Evolutionary conservation across 2,113 vertebrate genomes (phyloP).

Genomic region (Seriola dumerili): DNA sequence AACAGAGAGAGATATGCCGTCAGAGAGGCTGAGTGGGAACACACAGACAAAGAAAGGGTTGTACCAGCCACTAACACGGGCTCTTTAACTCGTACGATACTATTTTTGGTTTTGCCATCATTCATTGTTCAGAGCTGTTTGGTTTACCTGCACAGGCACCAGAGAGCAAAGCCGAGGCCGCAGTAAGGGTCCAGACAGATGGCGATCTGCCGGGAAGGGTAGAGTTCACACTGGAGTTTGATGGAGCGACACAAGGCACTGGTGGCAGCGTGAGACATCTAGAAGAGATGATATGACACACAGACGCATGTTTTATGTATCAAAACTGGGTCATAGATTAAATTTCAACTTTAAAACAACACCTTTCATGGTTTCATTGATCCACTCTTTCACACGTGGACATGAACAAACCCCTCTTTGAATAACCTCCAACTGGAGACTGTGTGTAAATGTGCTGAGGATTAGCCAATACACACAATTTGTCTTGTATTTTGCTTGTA

Average conservation of each 20-base stretch:
- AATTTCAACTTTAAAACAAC: not conserved
- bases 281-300: conserved; percentile 20
- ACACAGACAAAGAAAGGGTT: not conserved
- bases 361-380: not conserved
- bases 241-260: conserved; percentile 98
- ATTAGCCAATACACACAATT: no score
- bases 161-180: conserved; percentile 96
- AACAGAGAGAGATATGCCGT: conserved; percentile 25
- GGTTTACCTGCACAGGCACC: conserved; percentile 96
- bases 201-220: conserved; percentile 96
- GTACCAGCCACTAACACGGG: no score
- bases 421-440: not conserved
- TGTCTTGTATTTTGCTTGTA: not conserved
- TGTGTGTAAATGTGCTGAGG: not conserved
- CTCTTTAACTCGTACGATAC: not conserved
- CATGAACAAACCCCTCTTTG: not conserved
- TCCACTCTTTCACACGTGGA: not conserved
- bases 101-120: not conserved
- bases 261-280: conserved; percentile 97
- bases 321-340: not conserved
- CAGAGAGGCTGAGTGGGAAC: not conserved
- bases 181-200: conserved; percentile 98
- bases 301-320: not conserved
- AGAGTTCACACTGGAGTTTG: conserved; percentile 97
- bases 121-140: not conserved